These are phyloP conservation scores for Parus major DNA, from an alignment of 2,113 vertebrate species.

Conservation along the genomic window DNA sequence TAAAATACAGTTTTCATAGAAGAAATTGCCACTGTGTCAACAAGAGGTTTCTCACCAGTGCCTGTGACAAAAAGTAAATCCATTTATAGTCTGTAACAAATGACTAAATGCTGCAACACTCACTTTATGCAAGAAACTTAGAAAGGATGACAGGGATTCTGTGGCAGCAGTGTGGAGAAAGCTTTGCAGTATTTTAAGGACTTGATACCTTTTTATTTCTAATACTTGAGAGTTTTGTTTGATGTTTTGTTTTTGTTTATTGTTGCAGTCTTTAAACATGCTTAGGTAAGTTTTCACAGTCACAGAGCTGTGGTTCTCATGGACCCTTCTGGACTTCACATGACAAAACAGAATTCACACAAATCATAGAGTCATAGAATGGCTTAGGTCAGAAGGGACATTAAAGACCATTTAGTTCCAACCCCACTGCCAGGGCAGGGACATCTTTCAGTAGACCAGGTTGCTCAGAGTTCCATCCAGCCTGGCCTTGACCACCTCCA, in stretches of 20 bases:
- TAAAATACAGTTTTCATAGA: neutral
- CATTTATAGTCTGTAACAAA: neutral
- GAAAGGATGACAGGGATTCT: neutral
- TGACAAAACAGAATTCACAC: neutral
- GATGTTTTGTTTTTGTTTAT: neutral
- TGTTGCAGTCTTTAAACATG: neutral
- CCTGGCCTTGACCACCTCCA: neutral
- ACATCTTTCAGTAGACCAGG: neutral
- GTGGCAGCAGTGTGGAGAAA: neutral
- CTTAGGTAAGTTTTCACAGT: neutral
- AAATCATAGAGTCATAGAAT: neutral
- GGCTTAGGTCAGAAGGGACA: neutral
- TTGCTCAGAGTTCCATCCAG: neutral
- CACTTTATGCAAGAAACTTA: neutral
- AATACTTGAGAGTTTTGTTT: neutral
- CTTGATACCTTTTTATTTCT: neutral
- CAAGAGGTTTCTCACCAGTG: neutral
- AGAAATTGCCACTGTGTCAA: neutral
- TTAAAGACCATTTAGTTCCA: neutral
- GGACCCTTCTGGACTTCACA: neutral
- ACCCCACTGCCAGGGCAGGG: no score
- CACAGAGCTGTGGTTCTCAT: neutral
- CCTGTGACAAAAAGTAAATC: constrained; percentile 6
- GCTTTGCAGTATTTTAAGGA: neutral
- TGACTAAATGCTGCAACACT: neutral